Conservation (phyloP, 2,888 invertebrate species). For the Lymantria monacha region DNA sequence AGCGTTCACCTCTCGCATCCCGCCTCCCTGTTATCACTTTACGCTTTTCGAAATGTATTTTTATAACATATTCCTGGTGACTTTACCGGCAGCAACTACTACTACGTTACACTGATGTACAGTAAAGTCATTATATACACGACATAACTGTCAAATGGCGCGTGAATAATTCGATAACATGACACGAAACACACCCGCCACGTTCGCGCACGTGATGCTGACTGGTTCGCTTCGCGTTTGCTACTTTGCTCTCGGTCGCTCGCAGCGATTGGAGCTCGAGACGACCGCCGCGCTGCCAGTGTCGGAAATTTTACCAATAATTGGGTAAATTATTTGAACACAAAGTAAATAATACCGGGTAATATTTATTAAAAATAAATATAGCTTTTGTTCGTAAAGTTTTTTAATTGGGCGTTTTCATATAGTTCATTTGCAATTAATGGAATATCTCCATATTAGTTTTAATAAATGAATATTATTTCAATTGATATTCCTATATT, state of each 20-base stretch:
- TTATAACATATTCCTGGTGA: constrained; percentile 36
- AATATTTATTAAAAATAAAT: too few relatives aligned
- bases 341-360: neutral
- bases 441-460: too few relatives aligned
- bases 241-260: constrained; percentile 42
- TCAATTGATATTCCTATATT: too few relatives aligned
- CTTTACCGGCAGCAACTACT: constrained; percentile 54
- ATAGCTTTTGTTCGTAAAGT: too few relatives aligned
- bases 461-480: too few relatives aligned
- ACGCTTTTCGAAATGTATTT: constrained; percentile 35
- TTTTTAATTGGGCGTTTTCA: too few relatives aligned
- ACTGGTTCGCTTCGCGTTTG: constrained; percentile 42
- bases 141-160: constrained; percentile 73
- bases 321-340: constrained; percentile 30
- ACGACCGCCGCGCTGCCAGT: constrained; percentile 55
- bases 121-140: constrained; percentile 68
- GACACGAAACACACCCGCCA: constrained; percentile 54
- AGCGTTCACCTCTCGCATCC: constrained; percentile 79
- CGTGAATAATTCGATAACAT: constrained; percentile 61
- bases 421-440: too few relatives aligned
- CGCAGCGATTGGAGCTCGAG: constrained; percentile 56
- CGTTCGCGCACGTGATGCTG: constrained; percentile 75
- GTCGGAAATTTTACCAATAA: constrained; percentile 45
- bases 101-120: constrained; percentile 67
- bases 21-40: constrained; percentile 59